Evolutionary conservation across 2,113 vertebrate genomes (phyloP).

Genomic region (Brachyhypopomus occidentalis): DNA sequence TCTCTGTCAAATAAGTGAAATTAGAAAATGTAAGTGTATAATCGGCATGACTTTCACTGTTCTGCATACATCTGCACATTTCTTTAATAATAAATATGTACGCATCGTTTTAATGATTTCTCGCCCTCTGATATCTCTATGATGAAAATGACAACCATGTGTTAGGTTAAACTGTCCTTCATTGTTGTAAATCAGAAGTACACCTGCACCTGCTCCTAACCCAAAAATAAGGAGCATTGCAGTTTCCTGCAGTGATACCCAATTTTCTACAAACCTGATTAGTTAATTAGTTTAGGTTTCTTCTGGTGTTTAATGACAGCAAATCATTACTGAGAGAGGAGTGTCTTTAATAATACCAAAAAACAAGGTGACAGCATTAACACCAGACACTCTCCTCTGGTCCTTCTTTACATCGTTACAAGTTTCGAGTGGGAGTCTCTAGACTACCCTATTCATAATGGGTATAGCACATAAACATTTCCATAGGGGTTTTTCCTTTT

Average conservation of each 20-base stretch:
- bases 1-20: neutral
- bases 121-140: neutral
- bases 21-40: neutral
- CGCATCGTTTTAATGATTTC: too few species aligned
- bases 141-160: neutral
- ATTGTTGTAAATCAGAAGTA: neutral
- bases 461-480: conserved; percentile 51
- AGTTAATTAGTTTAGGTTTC: neutral
- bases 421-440: conserved; percentile 29
- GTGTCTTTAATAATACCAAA: neutral
- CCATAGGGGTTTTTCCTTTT: conserved; percentile 47
- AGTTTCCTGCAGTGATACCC: too few species aligned
- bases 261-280: neutral
- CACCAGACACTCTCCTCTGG: neutral
- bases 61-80: neutral
- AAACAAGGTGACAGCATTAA: neutral
- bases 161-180: neutral
- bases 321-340: neutral
- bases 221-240: too few species aligned
- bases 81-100: neutral
- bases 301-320: neutral
- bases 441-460: conserved; percentile 46
- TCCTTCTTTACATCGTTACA: conserved; percentile 12
- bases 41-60: neutral
- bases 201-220: too few species aligned